These are phyloP conservation scores for Aradus depressus DNA, from an alignment of 2,888 invertebrate species.

Conservation along the genomic window DNA sequence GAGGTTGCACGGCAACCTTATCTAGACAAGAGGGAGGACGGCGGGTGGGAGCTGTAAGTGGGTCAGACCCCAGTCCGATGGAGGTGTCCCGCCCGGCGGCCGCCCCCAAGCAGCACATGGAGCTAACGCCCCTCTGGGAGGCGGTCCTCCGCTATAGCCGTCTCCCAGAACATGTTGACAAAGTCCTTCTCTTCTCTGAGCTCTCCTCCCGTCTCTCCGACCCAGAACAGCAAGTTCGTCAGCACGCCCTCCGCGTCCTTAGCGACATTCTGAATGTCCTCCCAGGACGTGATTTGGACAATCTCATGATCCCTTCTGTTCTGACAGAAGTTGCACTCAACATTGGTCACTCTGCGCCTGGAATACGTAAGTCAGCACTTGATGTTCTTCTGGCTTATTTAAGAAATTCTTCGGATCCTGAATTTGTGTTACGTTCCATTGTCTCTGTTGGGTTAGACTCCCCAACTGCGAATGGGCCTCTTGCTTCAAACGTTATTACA, in stretches of 20 bases:
- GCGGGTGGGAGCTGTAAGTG: constrained; percentile 10
- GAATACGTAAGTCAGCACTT: constrained; percentile 66
- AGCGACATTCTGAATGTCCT: constrained; percentile 62
- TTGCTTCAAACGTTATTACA: constrained; percentile 30
- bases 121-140: constrained; percentile 70
- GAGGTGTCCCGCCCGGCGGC: constrained; percentile 26
- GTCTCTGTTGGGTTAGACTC: constrained; percentile 53
- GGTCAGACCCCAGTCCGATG: constrained; percentile 19
- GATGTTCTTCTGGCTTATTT: constrained; percentile 65
- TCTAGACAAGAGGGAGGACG: constrained; percentile 13
- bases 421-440: constrained; percentile 53
- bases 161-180: constrained; percentile 56
- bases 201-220: constrained; percentile 60
- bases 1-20: constrained; percentile 5
- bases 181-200: constrained; percentile 54
- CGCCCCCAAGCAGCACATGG: constrained; percentile 38
- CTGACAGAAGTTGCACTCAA: constrained; percentile 62
- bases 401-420: constrained; percentile 52
- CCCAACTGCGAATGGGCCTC: constrained; percentile 42
- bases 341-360: constrained; percentile 67
- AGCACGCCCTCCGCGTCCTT: constrained; percentile 67
- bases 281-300: constrained; percentile 48
- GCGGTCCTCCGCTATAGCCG: constrained; percentile 61
- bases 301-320: constrained; percentile 47
- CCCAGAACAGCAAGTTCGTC: constrained; percentile 74